phyloP scores from a whole-genome alignment of 2,113 vertebrate species.

The Macaca mulatta region DNA sequence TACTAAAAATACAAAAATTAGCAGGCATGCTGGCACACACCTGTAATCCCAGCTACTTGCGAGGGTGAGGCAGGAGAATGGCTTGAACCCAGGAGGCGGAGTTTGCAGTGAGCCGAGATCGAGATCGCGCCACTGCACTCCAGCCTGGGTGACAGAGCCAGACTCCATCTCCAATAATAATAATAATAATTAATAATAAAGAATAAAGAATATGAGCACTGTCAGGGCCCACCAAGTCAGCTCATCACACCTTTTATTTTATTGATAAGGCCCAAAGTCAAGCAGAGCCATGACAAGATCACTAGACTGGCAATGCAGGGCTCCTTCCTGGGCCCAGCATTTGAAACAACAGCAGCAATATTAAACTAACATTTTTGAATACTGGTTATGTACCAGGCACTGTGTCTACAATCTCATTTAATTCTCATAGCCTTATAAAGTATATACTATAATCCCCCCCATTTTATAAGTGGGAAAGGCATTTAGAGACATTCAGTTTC shows the following conservation, averaged over 20 bases:
- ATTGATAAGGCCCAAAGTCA: neutral
- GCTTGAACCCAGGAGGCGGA: too few species aligned
- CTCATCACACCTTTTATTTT: neutral
- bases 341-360: neutral
- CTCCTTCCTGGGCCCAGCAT: neutral
- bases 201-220: neutral
- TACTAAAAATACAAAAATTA: too few species aligned
- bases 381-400: neutral
- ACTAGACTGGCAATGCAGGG: neutral
- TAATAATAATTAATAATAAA: too few species aligned
- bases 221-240: neutral
- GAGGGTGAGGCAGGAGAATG: too few species aligned
- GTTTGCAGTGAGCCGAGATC: too few species aligned
- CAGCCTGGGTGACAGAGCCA: too few species aligned
- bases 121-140: too few species aligned
- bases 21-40: too few species aligned
- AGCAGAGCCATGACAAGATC: neutral
- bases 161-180: too few species aligned
- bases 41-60: too few species aligned
- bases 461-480: neutral
- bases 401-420: neutral
- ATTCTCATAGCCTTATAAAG: neutral
- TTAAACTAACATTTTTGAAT: neutral
- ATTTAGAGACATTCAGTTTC: neutral
- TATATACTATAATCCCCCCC: neutral